A percentile compares a stretch with the other conserved stretches of the same genome.
Evolutionary conservation across 1,140 invertebrate genomes (phyloP).

Genomic region (Drosophila leontia): DNA sequence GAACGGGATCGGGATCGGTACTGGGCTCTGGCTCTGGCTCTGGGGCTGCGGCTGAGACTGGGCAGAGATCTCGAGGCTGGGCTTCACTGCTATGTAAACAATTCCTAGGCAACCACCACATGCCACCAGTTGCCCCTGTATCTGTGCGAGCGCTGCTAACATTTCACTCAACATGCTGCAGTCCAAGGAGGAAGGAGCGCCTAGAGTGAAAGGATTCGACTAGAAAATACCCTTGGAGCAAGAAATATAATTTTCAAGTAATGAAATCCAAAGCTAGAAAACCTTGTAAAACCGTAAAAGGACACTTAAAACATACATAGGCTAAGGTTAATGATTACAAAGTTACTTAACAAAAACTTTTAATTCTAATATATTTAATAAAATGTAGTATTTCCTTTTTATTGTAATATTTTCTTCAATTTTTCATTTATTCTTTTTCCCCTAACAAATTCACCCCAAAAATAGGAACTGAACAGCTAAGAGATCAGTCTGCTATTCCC

Average conservation of each 20-base stretch:
- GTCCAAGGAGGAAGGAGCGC: conserved; percentile 24
- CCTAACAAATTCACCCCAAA: background rate
- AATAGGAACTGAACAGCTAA: conserved; percentile 7
- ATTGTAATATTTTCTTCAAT: background rate
- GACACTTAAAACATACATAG: background rate
- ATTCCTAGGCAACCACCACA: conserved; percentile 64
- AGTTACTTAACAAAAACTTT: background rate
- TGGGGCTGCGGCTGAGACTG: background rate
- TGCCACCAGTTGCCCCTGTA: conserved; percentile 18
- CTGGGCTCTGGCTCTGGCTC: conserved; percentile 8
- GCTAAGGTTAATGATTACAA: too few species aligned
- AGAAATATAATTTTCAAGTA: background rate
- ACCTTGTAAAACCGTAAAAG: rapidly evolving
- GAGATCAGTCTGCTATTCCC: conserved; percentile 53
- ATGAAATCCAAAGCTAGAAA: too few species aligned
- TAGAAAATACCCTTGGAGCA: background rate
- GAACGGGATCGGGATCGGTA: conserved; percentile 17
- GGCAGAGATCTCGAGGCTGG: conserved; percentile 57
- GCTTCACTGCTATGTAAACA: conserved; percentile 78
- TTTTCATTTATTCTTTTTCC: too few species aligned
- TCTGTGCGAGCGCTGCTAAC: conserved; percentile 65
- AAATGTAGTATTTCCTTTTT: background rate
- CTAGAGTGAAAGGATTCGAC: conserved; percentile 14
- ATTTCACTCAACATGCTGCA: conserved; percentile 77
- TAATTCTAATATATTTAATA: background rate